Evolutionary conservation across 2,888 invertebrate species (phyloP), one percentile per base, ranked within the genome.

Genomic region (Leptura quadrifasciata): DNA sequence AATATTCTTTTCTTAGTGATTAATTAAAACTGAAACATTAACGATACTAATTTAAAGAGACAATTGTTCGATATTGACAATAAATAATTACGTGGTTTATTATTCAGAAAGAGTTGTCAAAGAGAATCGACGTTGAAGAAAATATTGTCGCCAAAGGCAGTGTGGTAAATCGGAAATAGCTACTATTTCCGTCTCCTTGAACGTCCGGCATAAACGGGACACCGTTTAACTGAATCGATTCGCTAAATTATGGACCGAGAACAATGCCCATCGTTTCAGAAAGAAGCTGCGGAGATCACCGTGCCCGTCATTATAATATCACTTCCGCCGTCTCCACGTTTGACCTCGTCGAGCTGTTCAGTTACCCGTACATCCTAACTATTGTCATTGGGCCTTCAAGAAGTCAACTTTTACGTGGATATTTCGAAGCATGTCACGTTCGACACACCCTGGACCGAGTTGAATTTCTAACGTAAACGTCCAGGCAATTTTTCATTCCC

Each of bases 401-500:
- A 68, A 55, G 18, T 68, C 35, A 55, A 8, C 55, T 54, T 35
- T 35, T 39, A 61, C 65, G 71, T 27, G 64, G 70, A 64, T 68
- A 77, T 78, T 76, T 55, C 73, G 79, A 89, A 80, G 84, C 88
- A 72, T 77, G 81, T 85, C 90, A 89, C 89, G 89, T 89, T 84
- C 83, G 82, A 80, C 86, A 85, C 88, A 88, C 88, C 88, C 88
- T 88, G 88, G 86, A 82, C 85, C 82, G 79, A 77, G 76, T 80
- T 84, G 85, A 88, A 85, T 87, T 86, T 87, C 83, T 83, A 86
- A 83, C 86, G 85, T 87, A 88, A 88, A 88, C 85, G 89, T 89
- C 89, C 89, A 86, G 87, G 84, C 88, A 85, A 89, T 89, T 89
- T 89, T 89, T 89, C 89, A 89, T 88, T 87, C 86, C 85, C 86